Evolutionary conservation across 2,113 vertebrate genomes (phyloP).

Genomic region (Petaurus breviceps): DNA sequence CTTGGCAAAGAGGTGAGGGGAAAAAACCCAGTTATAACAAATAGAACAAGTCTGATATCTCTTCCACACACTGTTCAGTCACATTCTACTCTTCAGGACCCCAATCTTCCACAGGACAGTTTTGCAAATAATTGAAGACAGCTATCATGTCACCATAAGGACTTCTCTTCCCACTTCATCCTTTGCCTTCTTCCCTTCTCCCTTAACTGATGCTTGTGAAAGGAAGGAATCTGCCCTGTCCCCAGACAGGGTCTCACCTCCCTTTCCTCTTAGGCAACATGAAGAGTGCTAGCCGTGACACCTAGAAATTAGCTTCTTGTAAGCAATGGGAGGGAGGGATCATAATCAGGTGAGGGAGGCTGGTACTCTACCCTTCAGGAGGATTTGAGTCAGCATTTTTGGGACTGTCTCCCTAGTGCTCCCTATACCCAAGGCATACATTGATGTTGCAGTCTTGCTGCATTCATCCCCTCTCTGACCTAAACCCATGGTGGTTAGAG

Average conservation of each 20-base stretch:
- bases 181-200: background rate
- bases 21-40: too few species aligned
- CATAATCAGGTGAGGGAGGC: background rate
- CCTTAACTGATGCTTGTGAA: background rate
- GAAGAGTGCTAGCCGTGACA: background rate
- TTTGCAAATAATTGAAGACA: background rate
- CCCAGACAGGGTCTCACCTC: background rate
- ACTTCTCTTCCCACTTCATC: too few species aligned
- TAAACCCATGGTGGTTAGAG: background rate
- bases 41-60: background rate
- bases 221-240: background rate
- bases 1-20: too few species aligned
- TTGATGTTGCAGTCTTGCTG: background rate
- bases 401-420: too few species aligned
- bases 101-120: background rate
- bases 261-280: background rate
- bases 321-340: background rate
- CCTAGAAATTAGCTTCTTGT: too few species aligned
- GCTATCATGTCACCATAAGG: background rate
- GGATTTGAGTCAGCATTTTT: too few species aligned
- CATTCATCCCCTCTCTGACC: background rate
- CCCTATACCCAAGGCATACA: background rate
- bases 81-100: too few species aligned
- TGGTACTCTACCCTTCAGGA: background rate
- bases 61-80: background rate